Base-by-base conservation (phyloP, 2,797 vertebrate species). In the Phalanger gymnotis region DNA sequence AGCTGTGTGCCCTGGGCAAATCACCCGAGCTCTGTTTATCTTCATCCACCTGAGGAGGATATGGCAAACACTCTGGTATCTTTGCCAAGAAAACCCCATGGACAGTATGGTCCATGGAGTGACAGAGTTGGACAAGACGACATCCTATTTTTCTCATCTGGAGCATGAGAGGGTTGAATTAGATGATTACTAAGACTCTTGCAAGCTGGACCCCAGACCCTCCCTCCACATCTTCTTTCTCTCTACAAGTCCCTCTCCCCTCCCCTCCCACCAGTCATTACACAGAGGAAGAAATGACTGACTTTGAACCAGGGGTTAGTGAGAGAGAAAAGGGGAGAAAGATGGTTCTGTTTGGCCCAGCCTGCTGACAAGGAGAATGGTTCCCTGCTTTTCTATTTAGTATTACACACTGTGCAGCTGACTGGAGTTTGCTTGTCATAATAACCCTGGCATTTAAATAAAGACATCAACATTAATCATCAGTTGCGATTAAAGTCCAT, bases 391-490 rank as follows among this genome's bases (percentile, higher is more conserved):
- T 93, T 90, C 73, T 92, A 94, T 87, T 53, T 57, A 95, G 92
- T 19, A 95, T 92, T 40, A 51, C 54, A 90, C 53, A 56, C 31
- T 6, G 12, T 58, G 91, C 54, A 94, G 91, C 91, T 61, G 89
- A 56, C 40, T 55, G 31, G 54, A 92, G 58, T 91, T 95, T 58
- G 56, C 95, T 93, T 92, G 34, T 91, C 94, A 90, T 91, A 96
- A 93, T 54, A 91, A 95, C 9, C 47, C 16, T 93, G 90, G 51
- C 89, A 95, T 94, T 97, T 96, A 95, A 95, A 96, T 95, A 93
- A 95, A 96, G 92, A 96, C 92, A 92, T 94, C 92, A 90, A 47
- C 54, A 25, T 90, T 96, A 94, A 97, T 96, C 89, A 94, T 92
- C n/a, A 16, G 56, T 94, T 93, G 90, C 91, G 40, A 92, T 95